Conservation (phyloP, 2,888 invertebrate genomes). For the Blomia tropicalis region DNA sequence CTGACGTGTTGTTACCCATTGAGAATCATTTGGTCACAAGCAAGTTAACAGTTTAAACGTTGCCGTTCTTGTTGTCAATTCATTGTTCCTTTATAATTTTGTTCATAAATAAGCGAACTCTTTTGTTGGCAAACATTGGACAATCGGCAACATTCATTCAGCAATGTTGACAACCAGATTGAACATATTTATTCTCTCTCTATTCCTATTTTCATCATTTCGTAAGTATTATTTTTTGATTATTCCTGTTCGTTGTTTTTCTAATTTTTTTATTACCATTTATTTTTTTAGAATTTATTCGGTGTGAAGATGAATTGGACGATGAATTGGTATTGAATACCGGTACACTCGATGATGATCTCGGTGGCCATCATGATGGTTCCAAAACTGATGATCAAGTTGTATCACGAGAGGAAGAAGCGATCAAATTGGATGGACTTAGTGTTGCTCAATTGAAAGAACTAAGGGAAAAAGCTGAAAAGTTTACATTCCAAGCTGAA, state of each 20-base stretch:
- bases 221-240: background rate
- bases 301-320: slow-evolving; percentile 55
- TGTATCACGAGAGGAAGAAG: slow-evolving; percentile 75
- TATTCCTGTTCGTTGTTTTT: background rate
- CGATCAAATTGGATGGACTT: slow-evolving; percentile 82
- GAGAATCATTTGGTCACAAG: no score
- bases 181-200: background rate
- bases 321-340: slow-evolving; percentile 48
- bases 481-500: slow-evolving; percentile 86
- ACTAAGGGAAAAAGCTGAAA: slow-evolving; percentile 69
- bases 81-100: no score
- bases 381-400: slow-evolving; percentile 64
- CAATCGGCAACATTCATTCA: no score
- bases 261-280: background rate
- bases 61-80: no score
- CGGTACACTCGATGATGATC: slow-evolving; percentile 34
- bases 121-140: no score
- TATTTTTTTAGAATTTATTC: background rate
- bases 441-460: slow-evolving; percentile 86
- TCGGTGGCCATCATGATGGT: slow-evolving; percentile 39
- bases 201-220: background rate
- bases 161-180: background rate
- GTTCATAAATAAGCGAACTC: no score
- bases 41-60: background rate
- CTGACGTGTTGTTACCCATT: no score